Evolutionary conservation across 1,140 invertebrate species (phyloP), one percentile per base, ranked within the genome.

Genomic region (Megathymus violae): DNA sequence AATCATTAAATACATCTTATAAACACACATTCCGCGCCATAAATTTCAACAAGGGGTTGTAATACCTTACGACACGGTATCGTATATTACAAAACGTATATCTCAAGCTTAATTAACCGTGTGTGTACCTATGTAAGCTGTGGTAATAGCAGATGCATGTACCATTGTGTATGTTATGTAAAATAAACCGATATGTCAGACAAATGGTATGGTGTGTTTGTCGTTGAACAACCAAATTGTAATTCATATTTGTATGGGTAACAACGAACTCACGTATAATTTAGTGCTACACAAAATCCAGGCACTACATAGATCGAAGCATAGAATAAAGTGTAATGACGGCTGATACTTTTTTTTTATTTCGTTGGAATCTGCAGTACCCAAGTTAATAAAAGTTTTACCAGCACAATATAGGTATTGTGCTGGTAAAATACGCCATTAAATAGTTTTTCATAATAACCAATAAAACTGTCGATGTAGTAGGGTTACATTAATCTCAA

Each of bases 81-180:
- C 31, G 56, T 44, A 47, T 59, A 59, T 59, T 44, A 59, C 43
- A 31, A 59, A 59, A 36, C 56, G 43, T 59, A 59, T 47, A 59
- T 59, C 54, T 59, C 19, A 15, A 31, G 54, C 43, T 59, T 59
- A 59, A 59, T 59, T 59, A 59, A 59, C 54, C 54, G 13, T 59
- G 16, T 46, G 54, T 59, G n/a, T n/a, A n/a, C n/a, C n/a, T n/a
- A 44, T 16, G 27, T 14, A 17, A 52, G 17, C 36, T 52, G 27
- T 17, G 40, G 52, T 58, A 58, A 58, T 59, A 59, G 38, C 43
- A 47, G 54, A 46, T 31, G 7, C 54, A 43, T 59, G 41, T 59
- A 44, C 27, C 27, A 13, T 47, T 38, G 19, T 43, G 1, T 6
- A 43, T 34, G 27, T 46, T 34, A 36, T 10, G n/a, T 43, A 46